These are phyloP conservation scores for Iselma pallidipennis DNA, from an alignment of 2,888 invertebrate species.

Conservation along the genomic window DNA sequence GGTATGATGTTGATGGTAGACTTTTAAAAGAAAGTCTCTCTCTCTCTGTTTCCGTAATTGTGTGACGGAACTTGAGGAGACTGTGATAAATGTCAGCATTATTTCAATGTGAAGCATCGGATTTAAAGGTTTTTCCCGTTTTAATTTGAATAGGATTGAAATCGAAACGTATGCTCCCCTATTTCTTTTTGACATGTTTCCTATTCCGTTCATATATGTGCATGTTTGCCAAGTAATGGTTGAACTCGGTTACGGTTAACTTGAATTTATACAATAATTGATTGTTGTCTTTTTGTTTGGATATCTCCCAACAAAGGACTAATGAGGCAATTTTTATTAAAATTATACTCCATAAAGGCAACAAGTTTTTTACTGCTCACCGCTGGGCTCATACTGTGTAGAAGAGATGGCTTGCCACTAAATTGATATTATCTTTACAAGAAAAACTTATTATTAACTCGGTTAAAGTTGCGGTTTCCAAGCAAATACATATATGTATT, in stretches of 20 bases:
- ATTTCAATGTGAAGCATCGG: slow-evolving; percentile 25
- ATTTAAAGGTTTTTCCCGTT: slow-evolving; percentile 25
- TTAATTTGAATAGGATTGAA: slow-evolving; percentile 26
- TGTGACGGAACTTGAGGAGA: slow-evolving; percentile 29
- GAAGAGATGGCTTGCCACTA: too few species aligned
- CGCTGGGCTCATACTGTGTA: background rate
- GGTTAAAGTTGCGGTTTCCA: too few species aligned
- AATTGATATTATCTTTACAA: background rate
- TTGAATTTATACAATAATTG: background rate
- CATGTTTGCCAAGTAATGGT: background rate
- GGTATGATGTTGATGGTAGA: background rate
- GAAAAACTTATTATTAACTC: background rate
- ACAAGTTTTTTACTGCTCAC: background rate
- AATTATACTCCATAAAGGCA: background rate
- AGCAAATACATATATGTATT: too few species aligned
- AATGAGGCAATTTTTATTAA: background rate
- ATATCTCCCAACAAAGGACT: background rate
- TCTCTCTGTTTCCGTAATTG: slow-evolving; percentile 28
- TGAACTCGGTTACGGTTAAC: background rate
- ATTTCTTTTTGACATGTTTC: slow-evolving; percentile 20
- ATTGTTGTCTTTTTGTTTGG: background rate
- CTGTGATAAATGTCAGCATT: slow-evolving; percentile 40
- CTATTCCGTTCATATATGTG: background rate
- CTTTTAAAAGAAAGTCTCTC: slow-evolving; percentile 10
- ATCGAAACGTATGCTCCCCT: slow-evolving; percentile 5